Conservation (phyloP, 2,113 vertebrate species). For the Catharus fuscescens region DNA sequence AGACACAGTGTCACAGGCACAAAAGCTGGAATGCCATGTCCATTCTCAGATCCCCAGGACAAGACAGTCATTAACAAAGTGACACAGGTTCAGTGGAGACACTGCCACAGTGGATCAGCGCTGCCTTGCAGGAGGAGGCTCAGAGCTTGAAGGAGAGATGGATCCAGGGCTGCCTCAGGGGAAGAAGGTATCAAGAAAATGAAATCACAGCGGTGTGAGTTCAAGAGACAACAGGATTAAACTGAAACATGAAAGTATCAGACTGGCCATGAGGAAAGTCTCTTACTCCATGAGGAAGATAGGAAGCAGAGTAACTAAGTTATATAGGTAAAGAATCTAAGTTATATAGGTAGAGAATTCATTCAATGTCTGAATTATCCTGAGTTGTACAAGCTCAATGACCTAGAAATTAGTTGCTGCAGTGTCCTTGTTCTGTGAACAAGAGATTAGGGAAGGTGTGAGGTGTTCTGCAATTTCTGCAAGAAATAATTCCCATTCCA, state of each 20-base stretch:
- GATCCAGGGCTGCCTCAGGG: background rate
- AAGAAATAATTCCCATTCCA: background rate
- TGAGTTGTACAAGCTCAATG: background rate
- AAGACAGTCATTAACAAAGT: background rate
- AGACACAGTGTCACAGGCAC: background rate
- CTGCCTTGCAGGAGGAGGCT: background rate
- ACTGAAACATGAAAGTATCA: background rate
- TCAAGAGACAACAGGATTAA: background rate
- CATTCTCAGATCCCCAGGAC: background rate
- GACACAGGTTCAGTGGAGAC: background rate
- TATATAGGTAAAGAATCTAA: background rate
- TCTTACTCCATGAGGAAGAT: no score
- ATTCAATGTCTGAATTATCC: background rate
- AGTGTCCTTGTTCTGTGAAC: background rate
- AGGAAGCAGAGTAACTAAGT: background rate
- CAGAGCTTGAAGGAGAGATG: background rate
- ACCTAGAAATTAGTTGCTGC: background rate
- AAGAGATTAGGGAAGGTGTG: background rate
- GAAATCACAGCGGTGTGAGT: no score
- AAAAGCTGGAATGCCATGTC: accelerated
- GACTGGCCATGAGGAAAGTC: background rate
- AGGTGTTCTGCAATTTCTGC: background rate
- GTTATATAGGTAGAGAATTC: background rate
- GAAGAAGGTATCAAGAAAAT: background rate
- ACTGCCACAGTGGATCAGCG: accelerated